Evolutionary conservation across 2,797 vertebrate species (phyloP).

Genomic region (Helarctos malayanus): DNA sequence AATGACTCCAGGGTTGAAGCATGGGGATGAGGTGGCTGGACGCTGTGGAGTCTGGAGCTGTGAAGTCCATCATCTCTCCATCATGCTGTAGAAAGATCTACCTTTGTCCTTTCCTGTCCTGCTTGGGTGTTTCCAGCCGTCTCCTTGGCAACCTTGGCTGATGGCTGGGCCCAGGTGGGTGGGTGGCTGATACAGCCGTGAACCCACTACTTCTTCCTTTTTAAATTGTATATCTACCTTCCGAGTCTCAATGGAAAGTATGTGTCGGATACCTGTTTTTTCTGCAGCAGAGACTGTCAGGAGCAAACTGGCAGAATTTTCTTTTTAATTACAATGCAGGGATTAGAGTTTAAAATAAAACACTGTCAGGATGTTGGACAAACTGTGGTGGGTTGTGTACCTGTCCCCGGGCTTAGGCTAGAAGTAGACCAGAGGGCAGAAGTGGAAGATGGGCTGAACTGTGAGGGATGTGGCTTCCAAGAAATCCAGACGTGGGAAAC

Average conservation of each 20-base stretch:
- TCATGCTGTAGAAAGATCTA: neutral
- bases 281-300: neutral
- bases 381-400: neutral
- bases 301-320: neutral
- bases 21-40: neutral
- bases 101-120: neutral
- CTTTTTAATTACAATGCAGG: neutral
- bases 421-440: neutral
- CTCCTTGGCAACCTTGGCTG: neutral
- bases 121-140: neutral
- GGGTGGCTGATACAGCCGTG: neutral
- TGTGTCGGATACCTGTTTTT: neutral
- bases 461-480: neutral
- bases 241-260: neutral
- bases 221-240: neutral
- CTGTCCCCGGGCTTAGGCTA: neutral
- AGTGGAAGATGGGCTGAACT: neutral
- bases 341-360: constrained; percentile 67
- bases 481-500: constrained; percentile 21
- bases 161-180: neutral
- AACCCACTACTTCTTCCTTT: neutral
- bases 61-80: neutral
- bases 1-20: constrained; percentile 68
- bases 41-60: neutral
- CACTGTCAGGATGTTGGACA: neutral